These are phyloP conservation scores for Rhinogobius similis DNA, from an alignment of 2,113 vertebrate species.

Conservation along the genomic window DNA sequence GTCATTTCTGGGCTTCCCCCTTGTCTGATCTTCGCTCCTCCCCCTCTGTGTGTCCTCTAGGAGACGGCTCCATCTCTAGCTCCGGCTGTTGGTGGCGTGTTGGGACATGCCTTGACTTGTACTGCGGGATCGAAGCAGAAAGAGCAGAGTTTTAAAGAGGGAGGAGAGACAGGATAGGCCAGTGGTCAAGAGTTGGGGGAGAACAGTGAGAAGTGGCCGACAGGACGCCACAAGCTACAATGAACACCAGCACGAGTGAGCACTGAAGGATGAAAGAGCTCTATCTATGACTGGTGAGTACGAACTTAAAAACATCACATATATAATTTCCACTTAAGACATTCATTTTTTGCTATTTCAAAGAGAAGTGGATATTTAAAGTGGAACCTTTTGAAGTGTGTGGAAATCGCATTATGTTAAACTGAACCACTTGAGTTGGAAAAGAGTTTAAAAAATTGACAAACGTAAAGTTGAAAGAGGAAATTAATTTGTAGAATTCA, in stretches of 20 bases:
- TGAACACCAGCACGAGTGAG: not conserved
- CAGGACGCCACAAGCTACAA: not conserved
- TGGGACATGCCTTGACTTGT: conserved; percentile 83
- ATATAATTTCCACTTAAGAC: conserved; percentile 17
- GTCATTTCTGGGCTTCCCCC: conserved; percentile 62
- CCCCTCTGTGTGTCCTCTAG: conserved; percentile 63
- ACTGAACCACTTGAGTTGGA: conserved; percentile 7
- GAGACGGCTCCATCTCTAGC: conserved; percentile 54
- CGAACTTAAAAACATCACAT: conserved; percentile 18
- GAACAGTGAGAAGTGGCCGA: conserved; percentile 35
- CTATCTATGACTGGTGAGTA: conserved; percentile 47
- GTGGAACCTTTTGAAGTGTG: conserved; percentile 9
- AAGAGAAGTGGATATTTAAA: conserved; percentile 12
- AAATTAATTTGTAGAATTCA: not conserved
- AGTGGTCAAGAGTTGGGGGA: not conserved
- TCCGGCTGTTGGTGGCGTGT: conserved; percentile 65
- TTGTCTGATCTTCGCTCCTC: conserved; percentile 69
- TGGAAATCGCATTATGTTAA: not conserved
- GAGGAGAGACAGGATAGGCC: conserved; percentile 12
- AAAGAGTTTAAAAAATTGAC: not conserved
- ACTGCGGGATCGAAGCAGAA: conserved; percentile 48
- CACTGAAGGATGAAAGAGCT: conserved; percentile 24
- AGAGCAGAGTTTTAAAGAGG: conserved; percentile 9
- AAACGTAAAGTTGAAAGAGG: conserved; percentile 11
- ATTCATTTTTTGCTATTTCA: conserved; percentile 18